Evolutionary conservation across 2,113 vertebrate genomes (phyloP), one percentile per base, ranked within the genome.

Genomic region (Lepus europaeus): DNA sequence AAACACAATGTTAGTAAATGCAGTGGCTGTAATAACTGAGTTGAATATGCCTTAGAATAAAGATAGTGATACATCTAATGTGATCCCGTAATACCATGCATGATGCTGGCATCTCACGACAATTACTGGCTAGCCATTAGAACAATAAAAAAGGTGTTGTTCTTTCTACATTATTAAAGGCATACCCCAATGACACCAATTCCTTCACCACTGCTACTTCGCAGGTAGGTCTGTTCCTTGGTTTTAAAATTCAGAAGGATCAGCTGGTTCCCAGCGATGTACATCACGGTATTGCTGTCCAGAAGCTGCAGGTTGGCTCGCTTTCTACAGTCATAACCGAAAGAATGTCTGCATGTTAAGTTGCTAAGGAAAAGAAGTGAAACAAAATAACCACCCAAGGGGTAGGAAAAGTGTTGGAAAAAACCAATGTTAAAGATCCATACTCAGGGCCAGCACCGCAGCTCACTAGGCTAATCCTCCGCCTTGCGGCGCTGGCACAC

Each of bases 241-340:
- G 97, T 98, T 97, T 78, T 97, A 83, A 99, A 27, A 51, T 99
- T 94, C 94, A 99, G 94, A 45, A 99, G 79, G 59, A 99, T 81
- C 33, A 99, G 93, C 19, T 99, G 94, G 94, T 99, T 99, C 9
- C 99, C 99, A n/a, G 99, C 99, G 31, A 99, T 95, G 36, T 99
- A 99, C 11, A 98, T 31, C 89, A 99, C 45, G 0, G 98, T 99
- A 7, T 70, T 89, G 74, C 97, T 98, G 69, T 99, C 99, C 97
- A 99, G 97, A 80, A 99, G 94, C 74, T 99, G 98, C 39, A 99
- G 98, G 96, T 99, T 99, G 56, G 97, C 98, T 39, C 98, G 97
- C 95, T 98, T 99, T 27, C 89, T 97, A 73, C 99, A 99, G 97
- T 99, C 99, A 91, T 99, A 99, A 8, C 99, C 99, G 96, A 99